phyloP scores from a whole-genome alignment of 2,113 vertebrate species.

The Suricata suricatta region DNA sequence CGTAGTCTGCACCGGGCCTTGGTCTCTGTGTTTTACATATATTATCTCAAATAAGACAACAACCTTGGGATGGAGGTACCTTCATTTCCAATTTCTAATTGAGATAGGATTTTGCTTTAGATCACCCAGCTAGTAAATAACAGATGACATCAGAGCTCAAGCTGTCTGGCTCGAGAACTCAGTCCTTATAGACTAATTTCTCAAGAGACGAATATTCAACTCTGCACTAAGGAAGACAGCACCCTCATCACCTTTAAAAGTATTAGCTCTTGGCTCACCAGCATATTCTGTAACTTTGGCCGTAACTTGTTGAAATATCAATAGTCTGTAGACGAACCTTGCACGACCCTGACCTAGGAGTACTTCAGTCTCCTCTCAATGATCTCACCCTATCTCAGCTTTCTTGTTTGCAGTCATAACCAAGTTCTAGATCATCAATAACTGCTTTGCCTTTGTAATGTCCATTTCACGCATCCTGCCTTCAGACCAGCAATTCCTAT shows the following conservation, averaged over 20 bases:
- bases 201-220: neutral
- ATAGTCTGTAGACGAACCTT: neutral
- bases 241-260: neutral
- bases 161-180: slow-evolving; percentile 2
- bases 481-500: neutral
- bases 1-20: neutral
- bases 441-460: neutral
- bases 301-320: neutral
- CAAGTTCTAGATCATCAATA: neutral
- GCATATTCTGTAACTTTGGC: neutral
- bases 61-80: neutral
- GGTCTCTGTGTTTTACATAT: slow-evolving; percentile 11
- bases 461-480: neutral
- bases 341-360: neutral
- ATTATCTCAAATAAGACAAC: slow-evolving; percentile 37
- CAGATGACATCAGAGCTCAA: neutral
- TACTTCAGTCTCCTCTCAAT: rapidly evolving
- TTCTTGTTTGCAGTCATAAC: neutral
- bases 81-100: neutral
- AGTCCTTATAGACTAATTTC: neutral
- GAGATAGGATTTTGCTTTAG: neutral
- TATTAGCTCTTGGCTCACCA: neutral
- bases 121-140: slow-evolving; percentile 14
- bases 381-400: neutral
- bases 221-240: neutral